These are phyloP conservation scores for Pipistrellus nathusii DNA, from an alignment of 2,797 vertebrate species.

Conservation along the genomic window DNA sequence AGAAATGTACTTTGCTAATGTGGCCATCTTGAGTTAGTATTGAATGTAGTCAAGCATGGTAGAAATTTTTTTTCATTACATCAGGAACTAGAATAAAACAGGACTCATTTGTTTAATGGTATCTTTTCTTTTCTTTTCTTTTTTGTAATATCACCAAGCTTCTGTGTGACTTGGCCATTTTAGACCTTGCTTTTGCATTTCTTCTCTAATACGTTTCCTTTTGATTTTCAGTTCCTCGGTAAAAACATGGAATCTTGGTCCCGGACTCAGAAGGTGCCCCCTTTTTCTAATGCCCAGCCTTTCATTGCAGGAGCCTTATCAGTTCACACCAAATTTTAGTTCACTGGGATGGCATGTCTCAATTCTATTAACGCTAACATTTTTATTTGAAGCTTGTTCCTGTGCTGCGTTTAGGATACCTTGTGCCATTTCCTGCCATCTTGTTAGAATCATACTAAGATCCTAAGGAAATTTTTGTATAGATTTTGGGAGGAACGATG, in stretches of 20 bases:
- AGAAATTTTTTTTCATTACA: background rate
- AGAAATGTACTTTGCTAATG: slow-evolving; percentile 8
- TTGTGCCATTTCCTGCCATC: background rate
- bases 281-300: background rate
- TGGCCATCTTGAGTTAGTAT: background rate
- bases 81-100: background rate
- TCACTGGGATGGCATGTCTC: background rate
- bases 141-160: background rate
- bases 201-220: background rate
- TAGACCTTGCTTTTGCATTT: background rate
- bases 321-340: background rate
- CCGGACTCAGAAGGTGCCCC: background rate
- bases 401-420: background rate
- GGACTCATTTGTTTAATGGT: background rate
- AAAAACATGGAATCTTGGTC: background rate
- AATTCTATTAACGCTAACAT: background rate
- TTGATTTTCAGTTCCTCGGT: slow-evolving; percentile 50
- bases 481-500: background rate
- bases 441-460: slow-evolving; percentile 29
- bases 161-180: background rate
- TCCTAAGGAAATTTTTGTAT: background rate
- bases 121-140: background rate
- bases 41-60: background rate
- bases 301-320: background rate
- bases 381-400: background rate